These are phyloP conservation scores for Halictus rubicundus DNA, from an alignment of 1,140 invertebrate genomes.

Conservation along the genomic window DNA sequence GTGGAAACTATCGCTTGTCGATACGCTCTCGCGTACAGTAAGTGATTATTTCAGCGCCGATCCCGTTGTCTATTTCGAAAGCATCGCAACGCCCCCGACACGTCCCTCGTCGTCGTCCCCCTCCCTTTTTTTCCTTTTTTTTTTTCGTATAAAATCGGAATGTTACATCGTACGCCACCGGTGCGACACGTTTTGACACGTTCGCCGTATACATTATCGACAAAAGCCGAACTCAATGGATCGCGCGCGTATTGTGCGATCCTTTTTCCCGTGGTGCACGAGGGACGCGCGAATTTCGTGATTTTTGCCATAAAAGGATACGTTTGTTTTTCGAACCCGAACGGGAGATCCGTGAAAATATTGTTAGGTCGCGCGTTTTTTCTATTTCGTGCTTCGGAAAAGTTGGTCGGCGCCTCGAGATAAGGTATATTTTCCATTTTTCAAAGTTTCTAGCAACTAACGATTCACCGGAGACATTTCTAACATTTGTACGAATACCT, in stretches of 20 bases:
- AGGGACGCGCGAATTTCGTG: not conserved
- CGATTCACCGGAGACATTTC: no score
- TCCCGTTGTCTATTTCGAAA: conserved; percentile 27
- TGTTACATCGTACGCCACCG: not conserved
- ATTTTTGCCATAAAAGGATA: not conserved
- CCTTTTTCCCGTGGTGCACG: not conserved
- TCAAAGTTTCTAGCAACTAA: no score
- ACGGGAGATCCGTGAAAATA: not conserved
- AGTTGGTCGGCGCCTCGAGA: not conserved
- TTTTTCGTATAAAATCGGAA: conserved; percentile 5
- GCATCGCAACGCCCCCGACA: not conserved
- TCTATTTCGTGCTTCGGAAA: not conserved
- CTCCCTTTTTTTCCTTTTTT: not conserved
- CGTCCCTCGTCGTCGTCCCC: no score
- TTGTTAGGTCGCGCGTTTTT: not conserved
- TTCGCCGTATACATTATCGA: conserved; percentile 17
- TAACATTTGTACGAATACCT: no score
- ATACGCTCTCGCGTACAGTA: not conserved
- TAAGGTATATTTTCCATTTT: no score
- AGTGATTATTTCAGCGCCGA: conserved; percentile 9
- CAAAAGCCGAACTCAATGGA: conserved; percentile 15
- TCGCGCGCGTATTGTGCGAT: not conserved
- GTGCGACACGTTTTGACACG: conserved; percentile 33
- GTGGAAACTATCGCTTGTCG: not conserved
- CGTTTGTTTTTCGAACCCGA: not conserved